Conservation (phyloP, 2,797 vertebrate genomes). For the Odontamblyopus rebecca region DNA sequence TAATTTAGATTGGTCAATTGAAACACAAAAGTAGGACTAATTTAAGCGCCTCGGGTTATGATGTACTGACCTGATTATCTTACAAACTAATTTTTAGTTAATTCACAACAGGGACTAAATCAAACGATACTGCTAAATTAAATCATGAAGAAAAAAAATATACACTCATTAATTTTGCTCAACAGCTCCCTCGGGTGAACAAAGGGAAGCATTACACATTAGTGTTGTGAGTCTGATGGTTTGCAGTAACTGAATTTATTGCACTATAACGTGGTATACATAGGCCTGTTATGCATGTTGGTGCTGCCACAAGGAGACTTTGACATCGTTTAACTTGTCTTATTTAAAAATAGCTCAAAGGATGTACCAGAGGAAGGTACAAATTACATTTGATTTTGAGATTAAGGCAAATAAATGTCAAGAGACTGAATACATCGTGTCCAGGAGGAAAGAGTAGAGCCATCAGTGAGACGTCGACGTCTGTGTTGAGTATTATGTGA, state of each 20-base stretch:
- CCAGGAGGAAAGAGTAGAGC: background rate
- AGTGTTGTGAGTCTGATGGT: background rate
- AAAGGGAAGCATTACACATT: constrained; percentile 25
- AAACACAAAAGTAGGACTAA: constrained; percentile 43
- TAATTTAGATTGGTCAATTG: constrained; percentile 28
- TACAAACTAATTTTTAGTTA: constrained; percentile 29
- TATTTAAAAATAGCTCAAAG: constrained; percentile 22
- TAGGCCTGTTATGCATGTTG: background rate
- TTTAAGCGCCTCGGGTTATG: constrained; percentile 52
- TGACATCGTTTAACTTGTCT: constrained; percentile 11
- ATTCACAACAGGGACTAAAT: constrained; percentile 42
- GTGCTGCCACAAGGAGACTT: background rate
- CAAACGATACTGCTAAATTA: constrained; percentile 25
- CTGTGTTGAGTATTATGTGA: background rate
- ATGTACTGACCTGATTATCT: constrained; percentile 49
- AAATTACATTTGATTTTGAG: constrained; percentile 12
- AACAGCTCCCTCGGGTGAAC: constrained; percentile 48
- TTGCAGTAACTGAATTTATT: background rate
- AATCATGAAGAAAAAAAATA: background rate
- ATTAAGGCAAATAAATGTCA: constrained; percentile 32
- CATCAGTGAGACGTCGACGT: background rate
- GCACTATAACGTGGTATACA: background rate
- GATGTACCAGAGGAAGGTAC: constrained; percentile 8
- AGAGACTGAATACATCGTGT: constrained; percentile 18
- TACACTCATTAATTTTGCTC: background rate